These are phyloP conservation scores for Ceyx melanurus DNA, from an alignment of 2,113 vertebrate species.

Conservation along the genomic window DNA sequence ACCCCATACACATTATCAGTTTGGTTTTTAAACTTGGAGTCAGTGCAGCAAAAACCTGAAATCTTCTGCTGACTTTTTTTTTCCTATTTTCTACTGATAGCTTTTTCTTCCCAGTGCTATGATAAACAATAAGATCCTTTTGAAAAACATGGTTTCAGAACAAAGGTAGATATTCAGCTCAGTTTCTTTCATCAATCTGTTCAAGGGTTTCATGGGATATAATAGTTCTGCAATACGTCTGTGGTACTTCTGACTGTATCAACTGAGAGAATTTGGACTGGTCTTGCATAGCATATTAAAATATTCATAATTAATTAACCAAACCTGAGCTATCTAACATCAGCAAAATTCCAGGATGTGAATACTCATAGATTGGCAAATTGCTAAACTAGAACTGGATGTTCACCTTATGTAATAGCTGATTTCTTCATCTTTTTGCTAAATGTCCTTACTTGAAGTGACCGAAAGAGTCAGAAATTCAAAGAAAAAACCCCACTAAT, in stretches of 20 bases:
- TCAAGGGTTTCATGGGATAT: not conserved
- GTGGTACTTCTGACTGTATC: not conserved
- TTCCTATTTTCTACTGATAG: not conserved
- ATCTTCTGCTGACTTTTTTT: not conserved
- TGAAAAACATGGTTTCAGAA: not conserved
- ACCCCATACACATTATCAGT: accelerated
- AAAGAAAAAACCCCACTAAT: accelerated
- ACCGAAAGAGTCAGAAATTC: not conserved
- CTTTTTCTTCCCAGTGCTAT: not conserved
- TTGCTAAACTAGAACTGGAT: not conserved
- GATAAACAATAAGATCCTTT: not conserved
- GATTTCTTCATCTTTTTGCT: not conserved
- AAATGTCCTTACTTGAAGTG: not conserved
- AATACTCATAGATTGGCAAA: not conserved
- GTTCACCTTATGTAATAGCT: not conserved
- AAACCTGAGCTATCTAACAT: not conserved
- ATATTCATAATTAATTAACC: not conserved
- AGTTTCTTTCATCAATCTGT: not conserved
- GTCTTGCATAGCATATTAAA: not conserved
- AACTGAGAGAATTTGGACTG: not conserved
- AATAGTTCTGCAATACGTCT: not conserved
- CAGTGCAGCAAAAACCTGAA: not conserved
- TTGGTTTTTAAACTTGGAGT: not conserved
- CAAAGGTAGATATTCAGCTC: not conserved
- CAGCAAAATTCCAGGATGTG: not conserved